Percentiles rank a stretch among this genome's conserved stretches.
These are phyloP conservation scores for Microplitis mediator DNA, from an alignment of 1,140 invertebrate species.

Conservation along the genomic window DNA sequence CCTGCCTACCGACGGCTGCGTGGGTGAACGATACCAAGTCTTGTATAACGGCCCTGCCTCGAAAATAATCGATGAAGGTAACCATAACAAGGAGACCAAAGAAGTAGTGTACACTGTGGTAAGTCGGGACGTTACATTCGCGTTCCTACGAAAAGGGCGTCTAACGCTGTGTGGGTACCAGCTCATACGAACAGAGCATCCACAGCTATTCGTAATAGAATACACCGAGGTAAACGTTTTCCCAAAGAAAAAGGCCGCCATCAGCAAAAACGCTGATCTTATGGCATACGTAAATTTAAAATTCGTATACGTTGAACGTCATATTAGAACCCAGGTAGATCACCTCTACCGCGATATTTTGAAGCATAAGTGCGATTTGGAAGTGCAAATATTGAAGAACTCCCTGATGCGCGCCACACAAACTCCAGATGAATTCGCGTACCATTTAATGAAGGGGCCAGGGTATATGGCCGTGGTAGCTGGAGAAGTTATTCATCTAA, in stretches of 20 bases:
- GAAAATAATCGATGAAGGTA: not conserved
- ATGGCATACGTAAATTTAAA: conserved; percentile 30
- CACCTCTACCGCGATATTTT: too few species aligned
- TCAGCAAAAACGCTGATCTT: not conserved
- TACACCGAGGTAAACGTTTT: too few species aligned
- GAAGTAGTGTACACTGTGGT: too few species aligned
- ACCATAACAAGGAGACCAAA: not conserved
- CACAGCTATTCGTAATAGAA: conserved; percentile 15
- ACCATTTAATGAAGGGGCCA: conserved; percentile 20
- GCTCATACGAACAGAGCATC: conserved; percentile 8
- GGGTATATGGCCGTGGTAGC: conserved; percentile 29
- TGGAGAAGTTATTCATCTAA: conserved; percentile 26
- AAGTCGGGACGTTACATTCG: conserved; percentile 18
- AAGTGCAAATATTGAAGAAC: conserved; percentile 25
- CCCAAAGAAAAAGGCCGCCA: not conserved
- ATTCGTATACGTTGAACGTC: conserved; percentile 31
- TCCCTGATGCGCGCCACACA: conserved; percentile 11
- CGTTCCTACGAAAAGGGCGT: not conserved
- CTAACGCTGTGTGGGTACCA: not conserved
- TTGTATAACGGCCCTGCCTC: too few species aligned
- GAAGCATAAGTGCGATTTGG: too few species aligned
- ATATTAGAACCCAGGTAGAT: conserved; percentile 16
- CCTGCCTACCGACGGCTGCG: too few species aligned
- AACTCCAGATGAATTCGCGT: conserved; percentile 31
- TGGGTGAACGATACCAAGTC: too few species aligned